Base-by-base conservation (phyloP, 2,797 vertebrate species). In the Dromococcyx pavoninus region DNA sequence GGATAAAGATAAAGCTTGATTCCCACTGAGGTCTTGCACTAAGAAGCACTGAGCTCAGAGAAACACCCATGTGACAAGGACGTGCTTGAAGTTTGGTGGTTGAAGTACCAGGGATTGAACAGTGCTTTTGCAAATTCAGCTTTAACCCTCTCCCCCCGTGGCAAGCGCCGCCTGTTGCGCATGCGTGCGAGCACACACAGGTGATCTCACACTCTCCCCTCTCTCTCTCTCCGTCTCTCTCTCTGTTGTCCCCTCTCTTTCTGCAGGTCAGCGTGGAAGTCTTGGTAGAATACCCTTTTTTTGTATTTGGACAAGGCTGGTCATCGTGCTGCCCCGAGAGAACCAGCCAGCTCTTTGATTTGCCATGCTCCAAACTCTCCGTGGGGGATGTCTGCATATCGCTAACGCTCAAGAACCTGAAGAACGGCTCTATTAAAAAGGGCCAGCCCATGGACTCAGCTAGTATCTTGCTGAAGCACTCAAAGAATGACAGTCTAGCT, bases 341-440 rank as follows among this genome's bases (percentile, higher is more conserved):
- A 97, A 99, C 99, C 97, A 99, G 98, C 93, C 99, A 99, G 97
- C 98, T 99, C 85, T 98, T 99, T 96, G 99, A 99, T 97, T 98
- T 99, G 98, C 99, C 99, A 30, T 99, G 99, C 97, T 98, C 99
- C 97, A 99, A 99, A 98, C 99, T 99, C 85, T 99, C 99, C 0
- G 99, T 99, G 79, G 99, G 99, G 39, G 99, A 99, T 11, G 99
- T 99, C 96, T 99, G 99, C 98, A 99, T 99, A 98, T 99, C 99
- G 7, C 99, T 99, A 77, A 99, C 99, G 8, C 99, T 99, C 96
- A 99, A 99, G 97, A 99, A 99, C 98, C 98, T 99, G 98, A 99
- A 98, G 98, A 99, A 99, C 0, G 99, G 99, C 97, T 99, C 99
- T 62, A 97, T 99, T 97, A 99, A 99, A 97, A 99, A 99, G 98